Evolutionary conservation across 1,140 invertebrate species (phyloP).

Genomic region (Lepidostoma basale): DNA sequence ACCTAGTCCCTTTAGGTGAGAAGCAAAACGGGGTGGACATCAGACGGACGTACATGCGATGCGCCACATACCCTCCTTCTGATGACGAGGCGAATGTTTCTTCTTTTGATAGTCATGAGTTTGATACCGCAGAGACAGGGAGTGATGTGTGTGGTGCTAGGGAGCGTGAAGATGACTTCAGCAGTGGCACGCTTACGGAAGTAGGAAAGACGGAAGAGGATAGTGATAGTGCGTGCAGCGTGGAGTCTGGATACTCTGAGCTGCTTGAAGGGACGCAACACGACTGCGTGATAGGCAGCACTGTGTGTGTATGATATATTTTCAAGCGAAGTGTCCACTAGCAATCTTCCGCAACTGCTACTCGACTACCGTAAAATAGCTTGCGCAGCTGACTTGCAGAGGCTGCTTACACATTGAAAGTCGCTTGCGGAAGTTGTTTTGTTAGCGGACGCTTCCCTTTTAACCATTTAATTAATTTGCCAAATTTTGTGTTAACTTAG

Average conservation of each 20-base stretch:
- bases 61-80: slow-evolving; percentile 56
- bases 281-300: slow-evolving; percentile 40
- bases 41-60: slow-evolving; percentile 46
- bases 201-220: slow-evolving; percentile 57
- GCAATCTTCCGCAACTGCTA: too few relatives aligned
- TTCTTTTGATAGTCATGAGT: slow-evolving; percentile 20
- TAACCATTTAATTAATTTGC: too few relatives aligned
- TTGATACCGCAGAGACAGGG: not conserved
- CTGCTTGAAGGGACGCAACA: slow-evolving; percentile 49
- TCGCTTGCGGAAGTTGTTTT: too few relatives aligned
- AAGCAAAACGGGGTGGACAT: slow-evolving; percentile 48
- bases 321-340: too few relatives aligned
- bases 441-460: too few relatives aligned
- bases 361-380: too few relatives aligned
- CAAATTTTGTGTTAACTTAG: too few relatives aligned
- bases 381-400: too few relatives aligned
- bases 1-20: slow-evolving; percentile 57
- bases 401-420: too few relatives aligned
- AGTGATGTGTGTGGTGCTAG: slow-evolving; percentile 5
- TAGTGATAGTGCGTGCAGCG: slow-evolving; percentile 63
- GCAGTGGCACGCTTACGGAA: slow-evolving; percentile 50
- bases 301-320: slow-evolving; percentile 36
- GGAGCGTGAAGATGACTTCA: slow-evolving; percentile 46
- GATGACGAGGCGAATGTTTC: slow-evolving; percentile 26
- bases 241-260: slow-evolving; percentile 65